Evolutionary conservation across 2,888 invertebrate genomes (phyloP).

Genomic region (Callosobruchus maculatus): DNA sequence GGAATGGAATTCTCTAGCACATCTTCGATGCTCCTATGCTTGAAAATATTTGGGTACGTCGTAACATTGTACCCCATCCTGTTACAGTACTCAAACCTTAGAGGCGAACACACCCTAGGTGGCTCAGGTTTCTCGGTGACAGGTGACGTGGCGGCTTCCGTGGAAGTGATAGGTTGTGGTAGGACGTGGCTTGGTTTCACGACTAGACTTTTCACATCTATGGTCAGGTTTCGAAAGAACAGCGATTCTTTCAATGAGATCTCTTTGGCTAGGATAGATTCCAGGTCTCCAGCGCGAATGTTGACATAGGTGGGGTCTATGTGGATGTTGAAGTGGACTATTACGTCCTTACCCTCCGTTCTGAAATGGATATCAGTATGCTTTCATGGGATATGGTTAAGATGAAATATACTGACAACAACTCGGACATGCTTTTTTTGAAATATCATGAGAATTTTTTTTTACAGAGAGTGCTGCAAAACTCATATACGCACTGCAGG

Average conservation of each 20-base stretch:
- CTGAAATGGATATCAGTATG: constrained; percentile 41
- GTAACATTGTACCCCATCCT: constrained; percentile 74
- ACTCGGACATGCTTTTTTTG: neutral
- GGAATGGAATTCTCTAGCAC: constrained; percentile 74
- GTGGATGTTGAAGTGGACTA: constrained; percentile 81
- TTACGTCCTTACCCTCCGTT: constrained; percentile 65
- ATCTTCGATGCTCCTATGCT: constrained; percentile 60
- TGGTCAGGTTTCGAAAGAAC: constrained; percentile 62
- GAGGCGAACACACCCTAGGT: constrained; percentile 63
- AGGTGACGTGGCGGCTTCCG: constrained; percentile 40
- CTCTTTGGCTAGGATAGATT: constrained; percentile 64
- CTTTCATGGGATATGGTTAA: neutral
- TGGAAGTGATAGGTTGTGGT: constrained; percentile 43
- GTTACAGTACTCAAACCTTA: constrained; percentile 68
- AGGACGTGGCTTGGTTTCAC: constrained; percentile 54
- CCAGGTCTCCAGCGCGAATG: constrained; percentile 63
- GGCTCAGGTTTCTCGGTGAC: constrained; percentile 58
- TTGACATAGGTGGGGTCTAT: constrained; percentile 63
- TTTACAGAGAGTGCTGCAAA: too few species aligned
- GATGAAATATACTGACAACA: too few species aligned
- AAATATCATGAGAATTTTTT: too few species aligned
- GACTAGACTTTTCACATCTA: constrained; percentile 63
- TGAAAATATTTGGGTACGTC: constrained; percentile 78
- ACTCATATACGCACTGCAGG: too few species aligned
- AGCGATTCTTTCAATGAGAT: constrained; percentile 56